phyloP scores from a whole-genome alignment of 1,140 invertebrate species.

The Galleria mellonella region DNA sequence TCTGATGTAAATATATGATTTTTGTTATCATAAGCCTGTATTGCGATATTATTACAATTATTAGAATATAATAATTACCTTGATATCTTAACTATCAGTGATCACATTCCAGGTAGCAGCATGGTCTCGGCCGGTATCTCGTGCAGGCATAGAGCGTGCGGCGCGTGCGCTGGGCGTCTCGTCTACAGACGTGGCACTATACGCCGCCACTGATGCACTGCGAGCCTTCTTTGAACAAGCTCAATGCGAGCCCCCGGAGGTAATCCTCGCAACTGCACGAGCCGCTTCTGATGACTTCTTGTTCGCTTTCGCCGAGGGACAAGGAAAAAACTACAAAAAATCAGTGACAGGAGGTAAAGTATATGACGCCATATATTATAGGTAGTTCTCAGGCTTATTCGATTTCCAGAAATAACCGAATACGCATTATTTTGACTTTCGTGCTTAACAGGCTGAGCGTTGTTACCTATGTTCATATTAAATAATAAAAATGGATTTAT shows the following conservation, averaged over 20 bases:
- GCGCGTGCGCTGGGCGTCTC: constrained; percentile 77
- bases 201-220: constrained; percentile 77
- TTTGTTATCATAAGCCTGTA: no score
- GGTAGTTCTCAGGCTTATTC: no score
- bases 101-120: constrained; percentile 74
- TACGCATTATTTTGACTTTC: no score
- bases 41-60: no score
- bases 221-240: constrained; percentile 78
- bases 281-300: constrained; percentile 62
- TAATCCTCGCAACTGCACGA: constrained; percentile 75
- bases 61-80: no score
- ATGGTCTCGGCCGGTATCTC: constrained; percentile 81
- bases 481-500: no score
- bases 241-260: constrained; percentile 68
- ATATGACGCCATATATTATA: no score
- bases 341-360: constrained; percentile 61
- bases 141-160: constrained; percentile 70
- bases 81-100: no score
- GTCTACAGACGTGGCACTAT: constrained; percentile 81
- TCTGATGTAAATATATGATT: no score
- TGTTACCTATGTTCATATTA: no score
- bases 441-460: no score
- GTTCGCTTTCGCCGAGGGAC: constrained; percentile 70
- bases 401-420: no score
- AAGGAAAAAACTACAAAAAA: constrained; percentile 68